Base-by-base conservation (phyloP, 2,113 vertebrate genomes). In the Pica pica region DNA sequence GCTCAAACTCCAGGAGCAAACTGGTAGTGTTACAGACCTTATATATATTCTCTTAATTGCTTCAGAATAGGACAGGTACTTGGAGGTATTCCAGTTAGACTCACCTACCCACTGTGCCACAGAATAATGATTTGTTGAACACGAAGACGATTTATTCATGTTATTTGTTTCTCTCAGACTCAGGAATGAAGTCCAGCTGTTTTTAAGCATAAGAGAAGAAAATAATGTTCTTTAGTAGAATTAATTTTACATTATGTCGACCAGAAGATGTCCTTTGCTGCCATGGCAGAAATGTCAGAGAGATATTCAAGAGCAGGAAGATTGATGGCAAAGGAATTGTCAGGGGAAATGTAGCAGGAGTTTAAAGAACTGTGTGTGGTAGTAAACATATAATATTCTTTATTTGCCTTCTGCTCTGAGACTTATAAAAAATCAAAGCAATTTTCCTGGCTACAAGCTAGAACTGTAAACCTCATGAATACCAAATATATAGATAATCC, bases 391-490 rank as follows among this genome's bases (percentile, higher is more conserved):
- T 83, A 95, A 76, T 87, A 85, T 84, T 82, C 95, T 96, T 94
- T 71, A 93, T 96, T 97, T 96, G 89, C 83, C 68, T 77, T 95
- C 90, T 96, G 89, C 81, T 97, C 60, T 46, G 55, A 94, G 74
- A 84, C 42, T 59, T 49, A 50, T 2, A 69, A 88, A 91, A 91
- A 94, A 91, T 44, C 81, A 92, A 90, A 93, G 64, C 61, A 75
- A 81, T 87, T 95, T 92, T 94, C 69, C 57, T 92, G 85, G 37
- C 46, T 93, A 82, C 31, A 33, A 90, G 78, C 73, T 81, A 49
- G 60, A 73, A 46, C 61, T 49, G 33, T 74, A 84, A 95, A 95
- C 63, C 71, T 96, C 83, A 95, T 94, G 91, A 96, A 95, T 95
- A 92, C n/a, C 60, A 93, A 95, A 94, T 86, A 37, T 35, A 52